Percentiles rank a stretch among this genome's conserved stretches.
Conservation (phyloP, 2,888 invertebrate genomes). For the Seira ritae region DNA sequence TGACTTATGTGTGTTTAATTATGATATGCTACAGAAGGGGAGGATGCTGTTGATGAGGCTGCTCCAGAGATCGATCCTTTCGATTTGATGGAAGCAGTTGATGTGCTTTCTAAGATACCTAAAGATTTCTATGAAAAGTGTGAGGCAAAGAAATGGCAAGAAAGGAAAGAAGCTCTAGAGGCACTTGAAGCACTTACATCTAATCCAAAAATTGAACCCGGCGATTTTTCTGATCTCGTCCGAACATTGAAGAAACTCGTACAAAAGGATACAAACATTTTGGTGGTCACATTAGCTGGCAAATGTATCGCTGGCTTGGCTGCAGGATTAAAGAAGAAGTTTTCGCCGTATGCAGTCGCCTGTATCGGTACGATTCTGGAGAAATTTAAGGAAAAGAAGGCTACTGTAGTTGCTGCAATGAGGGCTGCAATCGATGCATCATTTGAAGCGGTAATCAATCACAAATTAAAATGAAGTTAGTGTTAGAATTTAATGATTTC, state of each 20-base stretch:
- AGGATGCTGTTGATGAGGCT: slow-evolving; percentile 77
- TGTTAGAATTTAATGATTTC: no score
- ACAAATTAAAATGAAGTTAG: slow-evolving; percentile 14
- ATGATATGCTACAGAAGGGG: slow-evolving; percentile 49
- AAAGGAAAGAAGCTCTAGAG: slow-evolving; percentile 94
- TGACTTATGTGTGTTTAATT: neutral
- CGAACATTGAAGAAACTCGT: slow-evolving; percentile 91
- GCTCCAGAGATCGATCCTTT: slow-evolving; percentile 87
- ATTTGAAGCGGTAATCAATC: slow-evolving; percentile 83
- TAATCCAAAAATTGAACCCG: slow-evolving; percentile 90
- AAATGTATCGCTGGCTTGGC: slow-evolving; percentile 91
- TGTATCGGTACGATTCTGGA: slow-evolving; percentile 89
- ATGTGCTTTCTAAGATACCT: slow-evolving; percentile 93
- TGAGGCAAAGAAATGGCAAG: slow-evolving; percentile 98
- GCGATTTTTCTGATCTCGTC: slow-evolving; percentile 94
- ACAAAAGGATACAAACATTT: slow-evolving; percentile 95
- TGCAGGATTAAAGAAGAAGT: slow-evolving; percentile 89
- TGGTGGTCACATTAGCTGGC: slow-evolving; percentile 90
- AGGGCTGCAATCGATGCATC: slow-evolving; percentile 94
- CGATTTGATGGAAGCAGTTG: slow-evolving; percentile 93
- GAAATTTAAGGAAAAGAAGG: slow-evolving; percentile 98
- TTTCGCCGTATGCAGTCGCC: slow-evolving; percentile 87
- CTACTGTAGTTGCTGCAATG: slow-evolving; percentile 89
- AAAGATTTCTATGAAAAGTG: slow-evolving; percentile 96
- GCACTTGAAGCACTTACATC: slow-evolving; percentile 86